Percentiles rank a stretch among this genome's conserved stretches.
Conservation (phyloP, 2,888 invertebrate genomes). For the Lithodes maja region DNA sequence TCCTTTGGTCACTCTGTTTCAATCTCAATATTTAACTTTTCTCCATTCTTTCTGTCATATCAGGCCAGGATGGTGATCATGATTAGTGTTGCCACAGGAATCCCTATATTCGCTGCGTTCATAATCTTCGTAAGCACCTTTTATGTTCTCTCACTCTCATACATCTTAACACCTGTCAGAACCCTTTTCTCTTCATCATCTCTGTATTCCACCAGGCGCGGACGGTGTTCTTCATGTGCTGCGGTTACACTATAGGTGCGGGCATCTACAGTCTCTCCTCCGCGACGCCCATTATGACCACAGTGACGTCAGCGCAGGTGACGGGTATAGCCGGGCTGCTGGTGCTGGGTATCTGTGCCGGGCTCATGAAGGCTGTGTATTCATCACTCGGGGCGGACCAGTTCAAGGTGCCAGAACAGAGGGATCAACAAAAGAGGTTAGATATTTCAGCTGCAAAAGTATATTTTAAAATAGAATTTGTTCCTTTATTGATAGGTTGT, state of each 20-base stretch:
- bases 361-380: slow-evolving; percentile 65
- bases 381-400: slow-evolving; percentile 55
- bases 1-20: neutral
- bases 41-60: no score
- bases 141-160: no score
- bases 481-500: no score
- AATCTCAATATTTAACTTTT: no score
- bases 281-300: slow-evolving; percentile 51
- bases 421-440: slow-evolving; percentile 40
- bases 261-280: slow-evolving; percentile 55
- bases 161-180: no score
- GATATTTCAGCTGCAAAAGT: neutral
- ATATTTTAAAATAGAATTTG: no score
- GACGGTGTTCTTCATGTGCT: slow-evolving; percentile 62
- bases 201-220: slow-evolving; percentile 32
- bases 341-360: slow-evolving; percentile 60
- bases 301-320: slow-evolving; percentile 32
- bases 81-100: no score
- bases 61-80: neutral
- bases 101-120: no score
- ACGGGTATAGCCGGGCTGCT: slow-evolving; percentile 57
- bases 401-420: slow-evolving; percentile 54
- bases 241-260: slow-evolving; percentile 57
- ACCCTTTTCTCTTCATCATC: no score
- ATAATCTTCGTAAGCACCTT: no score